phyloP scores from a whole-genome alignment of 2,797 vertebrate species.

The Luscinia megarhynchos region DNA sequence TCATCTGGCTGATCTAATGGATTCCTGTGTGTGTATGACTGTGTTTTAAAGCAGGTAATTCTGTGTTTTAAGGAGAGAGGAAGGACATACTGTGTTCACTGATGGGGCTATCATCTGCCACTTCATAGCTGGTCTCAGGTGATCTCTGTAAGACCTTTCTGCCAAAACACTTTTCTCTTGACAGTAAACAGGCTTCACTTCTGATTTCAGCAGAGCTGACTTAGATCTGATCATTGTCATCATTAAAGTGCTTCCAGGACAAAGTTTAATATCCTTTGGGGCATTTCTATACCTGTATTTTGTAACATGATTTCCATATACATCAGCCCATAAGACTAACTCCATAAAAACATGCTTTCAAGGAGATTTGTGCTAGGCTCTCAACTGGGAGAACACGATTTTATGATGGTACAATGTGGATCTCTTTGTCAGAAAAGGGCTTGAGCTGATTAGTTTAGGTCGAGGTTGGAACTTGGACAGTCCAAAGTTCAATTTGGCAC shows the following conservation, averaged over 20 bases:
- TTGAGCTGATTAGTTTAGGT: not conserved
- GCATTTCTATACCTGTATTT: not conserved
- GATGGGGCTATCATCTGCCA: not conserved
- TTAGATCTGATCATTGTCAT: not conserved
- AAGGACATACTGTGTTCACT: not conserved
- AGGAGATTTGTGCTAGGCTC: not conserved
- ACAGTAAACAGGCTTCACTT: not conserved
- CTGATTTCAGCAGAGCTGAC: not conserved
- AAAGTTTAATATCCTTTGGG: not conserved
- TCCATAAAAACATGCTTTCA: not conserved
- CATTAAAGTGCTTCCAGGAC: not conserved
- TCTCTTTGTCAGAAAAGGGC: not conserved
- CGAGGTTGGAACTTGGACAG: not conserved
- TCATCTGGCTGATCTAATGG: not conserved
- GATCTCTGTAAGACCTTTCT: not conserved
- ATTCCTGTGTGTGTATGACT: not conserved
- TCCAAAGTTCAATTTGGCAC: not conserved
- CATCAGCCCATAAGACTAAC: not conserved
- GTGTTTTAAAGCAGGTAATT: constrained; percentile 3
- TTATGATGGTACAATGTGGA: not conserved
- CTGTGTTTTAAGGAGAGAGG: not conserved
- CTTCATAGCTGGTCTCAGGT: not conserved
- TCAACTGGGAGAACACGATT: not conserved
- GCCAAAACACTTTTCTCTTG: not conserved
- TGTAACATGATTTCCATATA: not conserved